A percentile compares a stretch with the other conserved stretches of the same genome.
Evolutionary conservation across 2,888 invertebrate genomes (phyloP).

Genomic region (Aphrophora alni): DNA sequence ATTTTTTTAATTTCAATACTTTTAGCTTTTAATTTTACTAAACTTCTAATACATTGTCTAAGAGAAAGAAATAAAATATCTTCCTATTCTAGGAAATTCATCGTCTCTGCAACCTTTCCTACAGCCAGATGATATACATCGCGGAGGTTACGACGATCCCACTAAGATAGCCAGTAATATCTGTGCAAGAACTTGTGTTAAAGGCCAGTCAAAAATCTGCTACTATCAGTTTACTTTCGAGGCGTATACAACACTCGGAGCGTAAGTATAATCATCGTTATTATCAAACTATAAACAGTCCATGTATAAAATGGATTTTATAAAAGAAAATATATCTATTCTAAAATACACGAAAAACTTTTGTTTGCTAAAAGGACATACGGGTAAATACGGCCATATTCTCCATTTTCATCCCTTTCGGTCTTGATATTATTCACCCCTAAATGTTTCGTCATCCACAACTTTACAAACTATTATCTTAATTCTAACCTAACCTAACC

Average conservation of each 20-base stretch:
- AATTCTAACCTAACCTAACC: no score
- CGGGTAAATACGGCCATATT: no score
- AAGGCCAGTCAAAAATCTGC: slow-evolving; percentile 49
- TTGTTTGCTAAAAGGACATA: no score
- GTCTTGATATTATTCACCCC: no score
- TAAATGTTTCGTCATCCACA: no score
- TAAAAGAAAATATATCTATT: no score
- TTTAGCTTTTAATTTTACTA: background rate
- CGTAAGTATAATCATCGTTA: slow-evolving; percentile 37
- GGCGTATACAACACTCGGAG: slow-evolving; percentile 54
- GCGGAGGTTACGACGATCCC: slow-evolving; percentile 14
- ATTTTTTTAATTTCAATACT: background rate
- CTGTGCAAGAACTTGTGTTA: slow-evolving; percentile 16
- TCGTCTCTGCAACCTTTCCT: background rate
- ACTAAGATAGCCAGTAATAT: background rate
- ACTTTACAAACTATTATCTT: no score
- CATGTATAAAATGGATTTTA: no score
- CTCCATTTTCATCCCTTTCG: no score
- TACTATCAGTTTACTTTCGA: slow-evolving; percentile 56
- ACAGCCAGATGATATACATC: slow-evolving; percentile 22
- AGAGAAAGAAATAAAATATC: background rate
- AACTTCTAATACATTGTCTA: background rate
- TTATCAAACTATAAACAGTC: no score
- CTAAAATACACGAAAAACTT: no score
- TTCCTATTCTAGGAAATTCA: background rate